phyloP scores from a whole-genome alignment of 2,113 vertebrate species.

The Silurus meridionalis region DNA sequence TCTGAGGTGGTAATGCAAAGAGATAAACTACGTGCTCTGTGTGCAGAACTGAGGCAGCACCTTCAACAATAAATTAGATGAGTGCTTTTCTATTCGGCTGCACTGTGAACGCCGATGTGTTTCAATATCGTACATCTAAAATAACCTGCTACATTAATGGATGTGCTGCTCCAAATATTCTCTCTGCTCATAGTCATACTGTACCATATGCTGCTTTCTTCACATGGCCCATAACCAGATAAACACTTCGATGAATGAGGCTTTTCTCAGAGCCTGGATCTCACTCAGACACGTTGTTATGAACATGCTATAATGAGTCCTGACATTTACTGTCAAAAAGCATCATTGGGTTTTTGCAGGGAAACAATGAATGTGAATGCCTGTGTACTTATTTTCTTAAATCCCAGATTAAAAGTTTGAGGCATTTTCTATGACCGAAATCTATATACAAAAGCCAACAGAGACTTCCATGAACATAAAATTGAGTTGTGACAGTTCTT shows the following conservation, averaged over 20 bases:
- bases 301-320: constrained; percentile 25
- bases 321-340: constrained; percentile 41
- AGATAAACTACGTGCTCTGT: no score
- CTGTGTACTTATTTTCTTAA: not conserved
- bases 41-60: no score
- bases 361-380: not conserved
- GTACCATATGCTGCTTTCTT: constrained; percentile 1
- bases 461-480: not conserved
- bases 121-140: constrained; percentile 20
- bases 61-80: no score
- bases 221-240: constrained; percentile 2
- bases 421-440: not conserved
- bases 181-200: constrained; percentile 2
- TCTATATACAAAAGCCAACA: not conserved
- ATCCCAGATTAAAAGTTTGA: not conserved
- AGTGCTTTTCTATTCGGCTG: not conserved
- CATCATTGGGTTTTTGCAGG: not conserved
- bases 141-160: not conserved
- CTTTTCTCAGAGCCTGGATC: constrained; percentile 8
- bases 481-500: not conserved
- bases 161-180: constrained; percentile 24
- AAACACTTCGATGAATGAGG: constrained; percentile 11
- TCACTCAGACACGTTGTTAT: constrained; percentile 9
- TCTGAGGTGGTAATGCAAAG: no score
- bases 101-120: not conserved